Percentiles rank a stretch among this genome's conserved stretches.
Conservation (phyloP, 2,113 vertebrate species). For the Engraulis encrasicolus region DNA sequence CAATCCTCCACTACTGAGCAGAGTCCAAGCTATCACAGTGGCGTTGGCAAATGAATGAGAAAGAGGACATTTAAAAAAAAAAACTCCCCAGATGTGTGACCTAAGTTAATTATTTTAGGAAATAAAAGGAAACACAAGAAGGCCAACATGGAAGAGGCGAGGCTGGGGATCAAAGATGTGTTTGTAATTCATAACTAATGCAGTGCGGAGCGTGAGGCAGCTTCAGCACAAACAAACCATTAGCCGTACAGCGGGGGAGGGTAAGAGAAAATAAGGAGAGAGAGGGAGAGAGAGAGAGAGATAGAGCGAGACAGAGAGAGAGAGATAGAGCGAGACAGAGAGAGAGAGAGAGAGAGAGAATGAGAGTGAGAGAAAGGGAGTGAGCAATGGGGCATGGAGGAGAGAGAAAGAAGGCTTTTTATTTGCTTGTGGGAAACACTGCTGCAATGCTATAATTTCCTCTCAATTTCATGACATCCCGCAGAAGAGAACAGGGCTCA, state of each 20-base stretch:
- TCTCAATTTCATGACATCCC: background rate
- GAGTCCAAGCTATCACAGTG: background rate
- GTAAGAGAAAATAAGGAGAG: background rate
- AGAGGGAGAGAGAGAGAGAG: background rate
- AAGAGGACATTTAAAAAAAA: background rate
- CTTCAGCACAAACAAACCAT: background rate
- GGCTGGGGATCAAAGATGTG: background rate
- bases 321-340: background rate
- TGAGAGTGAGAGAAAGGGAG: no score
- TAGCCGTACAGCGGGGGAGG: background rate
- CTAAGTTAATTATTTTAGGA: slow-evolving; percentile 8
- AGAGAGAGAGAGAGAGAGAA: background rate
- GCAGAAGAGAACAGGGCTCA: no score
- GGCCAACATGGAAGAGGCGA: background rate
- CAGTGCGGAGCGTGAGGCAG: background rate
- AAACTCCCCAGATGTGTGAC: background rate
- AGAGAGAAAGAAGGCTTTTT: background rate
- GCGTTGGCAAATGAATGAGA: background rate
- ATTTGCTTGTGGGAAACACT: slow-evolving; percentile 3
- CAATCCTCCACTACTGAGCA: background rate
- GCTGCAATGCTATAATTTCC: background rate
- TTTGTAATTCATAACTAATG: slow-evolving; percentile 14
- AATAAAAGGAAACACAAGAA: background rate
- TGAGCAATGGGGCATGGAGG: background rate
- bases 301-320: background rate